These are phyloP conservation scores for Spinus pinus DNA, from an alignment of 2,797 vertebrate genomes.

Conservation along the genomic window DNA sequence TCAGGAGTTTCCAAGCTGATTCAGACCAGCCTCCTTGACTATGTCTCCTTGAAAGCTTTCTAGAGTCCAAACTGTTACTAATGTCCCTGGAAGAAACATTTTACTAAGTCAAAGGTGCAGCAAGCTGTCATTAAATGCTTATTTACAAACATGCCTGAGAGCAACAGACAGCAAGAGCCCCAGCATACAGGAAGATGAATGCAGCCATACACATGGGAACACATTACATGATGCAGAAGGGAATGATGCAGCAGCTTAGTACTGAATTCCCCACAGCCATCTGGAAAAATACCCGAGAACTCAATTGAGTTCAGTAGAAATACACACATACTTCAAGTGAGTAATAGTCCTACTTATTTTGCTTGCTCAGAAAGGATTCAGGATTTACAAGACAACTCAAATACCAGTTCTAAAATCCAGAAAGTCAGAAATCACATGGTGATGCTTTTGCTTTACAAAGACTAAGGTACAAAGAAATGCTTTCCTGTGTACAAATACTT, in stretches of 20 bases:
- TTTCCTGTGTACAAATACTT: background rate
- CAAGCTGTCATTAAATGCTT: background rate
- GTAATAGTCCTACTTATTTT: background rate
- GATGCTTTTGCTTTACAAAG: background rate
- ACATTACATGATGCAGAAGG: background rate
- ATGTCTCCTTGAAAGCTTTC: background rate
- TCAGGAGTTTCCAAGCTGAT: background rate
- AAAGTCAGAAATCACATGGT: background rate
- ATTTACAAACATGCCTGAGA: background rate
- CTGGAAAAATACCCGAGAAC: background rate
- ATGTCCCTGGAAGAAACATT: background rate
- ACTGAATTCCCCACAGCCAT: background rate
- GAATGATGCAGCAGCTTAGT: background rate
- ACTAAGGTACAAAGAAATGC: background rate
- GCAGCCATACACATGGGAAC: background rate
- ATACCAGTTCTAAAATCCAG: background rate
- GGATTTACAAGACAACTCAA: background rate
- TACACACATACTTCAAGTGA: background rate
- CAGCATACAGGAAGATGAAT: background rate
- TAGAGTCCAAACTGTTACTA: background rate
- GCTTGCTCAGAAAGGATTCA: background rate
- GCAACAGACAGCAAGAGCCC: background rate
- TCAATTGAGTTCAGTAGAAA: background rate
- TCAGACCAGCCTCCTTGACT: background rate
- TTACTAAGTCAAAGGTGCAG: background rate